These are phyloP conservation scores for Lochmaea crataegi DNA, from an alignment of 2,888 invertebrate genomes.

Conservation along the genomic window DNA sequence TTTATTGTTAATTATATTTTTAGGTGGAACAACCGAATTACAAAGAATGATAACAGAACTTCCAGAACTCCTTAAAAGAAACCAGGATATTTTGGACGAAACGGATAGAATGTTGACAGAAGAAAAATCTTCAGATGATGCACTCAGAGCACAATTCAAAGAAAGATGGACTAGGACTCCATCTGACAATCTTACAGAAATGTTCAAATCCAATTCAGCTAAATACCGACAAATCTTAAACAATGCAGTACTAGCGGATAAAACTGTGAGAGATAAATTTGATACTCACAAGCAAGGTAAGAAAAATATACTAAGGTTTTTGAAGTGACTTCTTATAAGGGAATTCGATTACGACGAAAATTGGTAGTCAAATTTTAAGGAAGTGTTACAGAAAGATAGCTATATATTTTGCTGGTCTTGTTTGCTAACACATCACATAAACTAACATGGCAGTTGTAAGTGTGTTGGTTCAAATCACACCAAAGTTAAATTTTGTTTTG, in stretches of 20 bases:
- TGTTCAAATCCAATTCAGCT: constrained; percentile 87
- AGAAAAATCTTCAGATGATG: constrained; percentile 90
- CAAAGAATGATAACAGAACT: constrained; percentile 83
- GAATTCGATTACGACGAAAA: no score
- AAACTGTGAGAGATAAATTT: constrained; percentile 89
- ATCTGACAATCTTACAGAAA: constrained; percentile 88
- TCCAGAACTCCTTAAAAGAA: constrained; percentile 90
- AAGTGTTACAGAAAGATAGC: no score
- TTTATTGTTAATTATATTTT: constrained; percentile 69
- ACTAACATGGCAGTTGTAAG: no score
- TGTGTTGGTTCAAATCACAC: no score
- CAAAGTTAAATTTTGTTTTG: no score
- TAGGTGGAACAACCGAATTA: constrained; percentile 82
- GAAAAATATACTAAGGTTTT: not conserved
- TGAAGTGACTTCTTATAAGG: not conserved
- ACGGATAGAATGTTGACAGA: constrained; percentile 87
- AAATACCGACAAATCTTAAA: constrained; percentile 94
- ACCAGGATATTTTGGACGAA: constrained; percentile 95
- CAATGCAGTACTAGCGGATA: constrained; percentile 86
- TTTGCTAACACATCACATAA: no score
- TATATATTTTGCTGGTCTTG: no score
- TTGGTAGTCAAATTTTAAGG: no score
- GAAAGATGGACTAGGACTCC: constrained; percentile 92
- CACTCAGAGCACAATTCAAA: constrained; percentile 89
- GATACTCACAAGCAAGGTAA: constrained; percentile 71